A percentile compares a stretch with the other conserved stretches of the same genome.
These are phyloP conservation scores for Bambusicola thoracicus DNA, from an alignment of 2,113 vertebrate genomes.

Conservation along the genomic window DNA sequence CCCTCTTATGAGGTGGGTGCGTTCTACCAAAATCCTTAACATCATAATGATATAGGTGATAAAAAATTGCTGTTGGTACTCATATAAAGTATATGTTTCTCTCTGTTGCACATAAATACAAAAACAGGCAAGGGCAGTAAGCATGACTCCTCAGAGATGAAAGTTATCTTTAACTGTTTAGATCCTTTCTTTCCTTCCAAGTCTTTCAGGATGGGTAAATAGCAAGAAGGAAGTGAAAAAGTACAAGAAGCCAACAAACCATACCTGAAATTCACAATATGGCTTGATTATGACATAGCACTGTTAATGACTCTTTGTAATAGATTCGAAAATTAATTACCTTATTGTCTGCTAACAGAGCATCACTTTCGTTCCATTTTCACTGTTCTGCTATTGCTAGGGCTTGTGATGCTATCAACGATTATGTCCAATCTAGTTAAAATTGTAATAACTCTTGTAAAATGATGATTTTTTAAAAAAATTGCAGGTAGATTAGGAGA, in stretches of 20 bases:
- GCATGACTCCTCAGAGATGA: accelerated
- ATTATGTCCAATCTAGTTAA: not conserved
- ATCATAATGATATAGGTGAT: not conserved
- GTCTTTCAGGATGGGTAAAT: accelerated
- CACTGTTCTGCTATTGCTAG: not conserved
- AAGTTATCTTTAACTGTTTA: not conserved
- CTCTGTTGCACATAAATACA: not conserved
- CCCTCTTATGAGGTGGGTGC: accelerated
- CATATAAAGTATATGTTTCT: not conserved
- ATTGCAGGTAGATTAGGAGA: not conserved
- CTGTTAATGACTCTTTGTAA: not conserved
- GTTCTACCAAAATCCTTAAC: not conserved
- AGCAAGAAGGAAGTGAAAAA: not conserved
- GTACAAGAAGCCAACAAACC: not conserved
- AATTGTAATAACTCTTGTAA: constrained; percentile 22
- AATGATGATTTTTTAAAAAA: not conserved
- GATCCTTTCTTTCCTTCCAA: not conserved
- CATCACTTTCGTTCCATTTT: not conserved
- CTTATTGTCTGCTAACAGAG: not conserved
- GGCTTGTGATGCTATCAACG: not conserved
- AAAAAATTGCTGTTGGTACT: not conserved
- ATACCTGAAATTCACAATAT: not conserved
- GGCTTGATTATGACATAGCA: not conserved
- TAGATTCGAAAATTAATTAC: constrained; percentile 13
- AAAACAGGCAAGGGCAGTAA: not conserved